Percentiles rank a stretch among this genome's conserved stretches.
phyloP scores from a whole-genome alignment of 2,797 vertebrate species.

The Buphagus erythrorhynchus region DNA sequence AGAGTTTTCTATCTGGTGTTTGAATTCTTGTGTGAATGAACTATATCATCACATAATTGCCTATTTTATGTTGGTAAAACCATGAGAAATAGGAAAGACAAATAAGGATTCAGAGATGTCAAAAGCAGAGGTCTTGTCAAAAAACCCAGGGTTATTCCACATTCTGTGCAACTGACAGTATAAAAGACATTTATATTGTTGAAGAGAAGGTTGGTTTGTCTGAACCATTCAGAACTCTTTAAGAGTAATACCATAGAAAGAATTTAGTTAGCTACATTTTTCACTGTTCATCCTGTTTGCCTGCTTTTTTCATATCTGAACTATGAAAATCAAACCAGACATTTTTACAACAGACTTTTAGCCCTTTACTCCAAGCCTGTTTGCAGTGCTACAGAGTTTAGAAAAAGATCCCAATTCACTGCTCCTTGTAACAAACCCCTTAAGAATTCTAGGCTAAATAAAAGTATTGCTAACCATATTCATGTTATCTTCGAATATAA shows the following conservation, averaged over 20 bases:
- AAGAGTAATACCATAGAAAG: neutral
- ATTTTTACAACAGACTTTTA: neutral
- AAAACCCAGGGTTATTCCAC: neutral
- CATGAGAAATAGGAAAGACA: neutral
- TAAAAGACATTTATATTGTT: neutral
- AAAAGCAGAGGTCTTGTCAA: neutral
- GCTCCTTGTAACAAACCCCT: neutral
- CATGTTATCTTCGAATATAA: neutral
- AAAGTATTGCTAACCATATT: neutral
- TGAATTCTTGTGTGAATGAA: neutral
- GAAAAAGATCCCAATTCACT: neutral
- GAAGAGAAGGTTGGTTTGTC: neutral
- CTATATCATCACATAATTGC: neutral
- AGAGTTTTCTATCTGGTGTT: neutral
- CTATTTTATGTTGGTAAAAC: neutral
- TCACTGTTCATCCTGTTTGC: neutral
- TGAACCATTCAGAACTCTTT: neutral
- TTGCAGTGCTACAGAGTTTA: neutral
- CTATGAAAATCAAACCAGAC: neutral
- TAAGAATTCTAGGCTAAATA: neutral
- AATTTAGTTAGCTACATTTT: neutral
- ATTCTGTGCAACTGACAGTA: neutral
- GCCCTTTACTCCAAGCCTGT: neutral
- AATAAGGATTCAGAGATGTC: neutral
- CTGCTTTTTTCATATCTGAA: neutral